Evolutionary conservation across 2,888 invertebrate genomes (phyloP).

Genomic region (Sphecodes monilicornis): DNA sequence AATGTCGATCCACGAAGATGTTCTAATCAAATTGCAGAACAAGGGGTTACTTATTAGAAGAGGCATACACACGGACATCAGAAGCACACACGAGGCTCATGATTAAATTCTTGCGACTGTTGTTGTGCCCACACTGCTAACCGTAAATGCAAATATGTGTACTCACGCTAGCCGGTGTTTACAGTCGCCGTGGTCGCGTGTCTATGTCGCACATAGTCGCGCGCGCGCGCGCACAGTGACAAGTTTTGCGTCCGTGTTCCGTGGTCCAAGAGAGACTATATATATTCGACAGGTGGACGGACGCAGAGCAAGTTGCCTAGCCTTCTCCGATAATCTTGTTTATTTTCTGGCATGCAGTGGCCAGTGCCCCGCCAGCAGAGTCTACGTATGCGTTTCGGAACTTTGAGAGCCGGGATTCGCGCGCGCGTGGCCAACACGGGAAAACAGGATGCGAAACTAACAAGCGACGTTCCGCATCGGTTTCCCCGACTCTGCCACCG

Average conservation of each 20-base stretch:
- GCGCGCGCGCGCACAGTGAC: not conserved
- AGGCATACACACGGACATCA: not conserved
- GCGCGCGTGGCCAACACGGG: not conserved
- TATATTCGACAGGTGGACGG: constrained; percentile 59
- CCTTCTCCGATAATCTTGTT: constrained; percentile 64
- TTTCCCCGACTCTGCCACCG: not conserved
- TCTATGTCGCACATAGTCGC: not conserved
- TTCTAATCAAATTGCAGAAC: too few relatives aligned
- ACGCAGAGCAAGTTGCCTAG: constrained; percentile 41
- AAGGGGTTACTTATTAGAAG: not conserved
- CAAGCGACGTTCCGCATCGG: constrained; percentile 12
- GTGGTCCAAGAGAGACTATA: constrained; percentile 31
- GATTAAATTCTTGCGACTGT: constrained; percentile 7
- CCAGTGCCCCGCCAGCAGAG: not conserved
- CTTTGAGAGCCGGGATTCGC: constrained; percentile 26
- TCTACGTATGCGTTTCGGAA: constrained; percentile 20
- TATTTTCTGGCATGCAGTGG: constrained; percentile 50
- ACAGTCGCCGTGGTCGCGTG: not conserved
- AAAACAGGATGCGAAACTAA: constrained; percentile 20
- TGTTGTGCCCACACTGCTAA: constrained; percentile 29
- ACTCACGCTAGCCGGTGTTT: constrained; percentile 30
- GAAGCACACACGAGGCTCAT: not conserved
- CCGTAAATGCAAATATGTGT: constrained; percentile 55
- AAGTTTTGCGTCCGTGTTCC: not conserved
- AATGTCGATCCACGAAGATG: too few relatives aligned